Conservation (phyloP, 2,797 vertebrate species). For the Myotis myotis region DNA sequence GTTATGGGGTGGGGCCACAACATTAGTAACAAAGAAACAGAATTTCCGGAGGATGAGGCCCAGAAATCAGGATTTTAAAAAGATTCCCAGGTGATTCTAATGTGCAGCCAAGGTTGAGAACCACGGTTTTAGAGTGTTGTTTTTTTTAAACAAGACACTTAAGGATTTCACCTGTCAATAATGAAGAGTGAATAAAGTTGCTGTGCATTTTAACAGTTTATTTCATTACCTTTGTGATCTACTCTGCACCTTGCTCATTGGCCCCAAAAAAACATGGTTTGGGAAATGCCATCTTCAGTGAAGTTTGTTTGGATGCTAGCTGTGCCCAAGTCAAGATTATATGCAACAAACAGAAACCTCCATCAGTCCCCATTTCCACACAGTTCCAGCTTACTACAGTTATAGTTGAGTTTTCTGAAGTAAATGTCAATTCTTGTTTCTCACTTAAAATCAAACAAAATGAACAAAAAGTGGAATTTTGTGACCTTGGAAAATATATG, state of each 20-base stretch:
- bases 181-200: not conserved
- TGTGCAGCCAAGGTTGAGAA: no score
- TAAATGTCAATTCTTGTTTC: not conserved
- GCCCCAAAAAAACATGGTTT: not conserved
- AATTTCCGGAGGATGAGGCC: no score
- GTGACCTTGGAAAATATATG: not conserved
- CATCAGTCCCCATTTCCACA: not conserved
- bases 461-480: not conserved
- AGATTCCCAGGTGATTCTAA: no score
- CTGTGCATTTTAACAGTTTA: not conserved
- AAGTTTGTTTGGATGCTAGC: not conserved
- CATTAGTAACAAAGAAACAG: no score
- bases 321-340: not conserved
- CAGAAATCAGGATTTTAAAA: no score
- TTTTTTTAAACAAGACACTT: not conserved
- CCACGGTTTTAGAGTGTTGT: not conserved
- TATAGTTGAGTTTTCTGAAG: not conserved
- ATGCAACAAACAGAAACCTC: not conserved
- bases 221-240: not conserved
- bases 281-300: not conserved
- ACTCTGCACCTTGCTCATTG: not conserved
- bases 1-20: no score
- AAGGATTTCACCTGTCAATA: not conserved
- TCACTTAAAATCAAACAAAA: not conserved
- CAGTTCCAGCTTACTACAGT: not conserved